These are phyloP conservation scores for Murina feae DNA, from an alignment of 2,113 vertebrate genomes.

Conservation along the genomic window DNA sequence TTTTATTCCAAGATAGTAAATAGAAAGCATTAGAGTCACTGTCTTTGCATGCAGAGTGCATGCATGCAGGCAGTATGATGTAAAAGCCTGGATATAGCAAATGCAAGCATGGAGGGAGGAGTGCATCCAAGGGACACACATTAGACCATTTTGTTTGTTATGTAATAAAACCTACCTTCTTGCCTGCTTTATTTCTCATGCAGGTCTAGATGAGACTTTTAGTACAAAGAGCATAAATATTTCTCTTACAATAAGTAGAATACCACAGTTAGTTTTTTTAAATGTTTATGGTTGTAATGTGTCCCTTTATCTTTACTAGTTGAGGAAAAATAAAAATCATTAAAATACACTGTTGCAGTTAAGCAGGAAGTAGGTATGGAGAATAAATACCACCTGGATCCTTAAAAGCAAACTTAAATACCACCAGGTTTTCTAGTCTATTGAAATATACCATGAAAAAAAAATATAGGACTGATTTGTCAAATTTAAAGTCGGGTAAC, in stretches of 20 bases:
- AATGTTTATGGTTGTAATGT: not conserved
- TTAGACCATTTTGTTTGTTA: not conserved
- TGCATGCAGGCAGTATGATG: not conserved
- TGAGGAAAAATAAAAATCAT: conserved; percentile 37
- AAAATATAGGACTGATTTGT: conserved; percentile 47
- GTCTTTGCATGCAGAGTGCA: not conserved
- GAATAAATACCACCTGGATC: conserved; percentile 10
- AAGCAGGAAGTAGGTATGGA: conserved; percentile 3
- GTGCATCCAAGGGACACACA: not conserved
- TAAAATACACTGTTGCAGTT: not conserved
- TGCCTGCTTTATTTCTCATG: conserved; percentile 4
- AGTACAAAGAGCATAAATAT: conserved; percentile 22
- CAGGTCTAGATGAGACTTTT: not conserved
- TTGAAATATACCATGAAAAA: conserved; percentile 38
- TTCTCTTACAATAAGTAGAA: not conserved
- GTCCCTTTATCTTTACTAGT: conserved; percentile 8
- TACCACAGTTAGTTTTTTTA: not conserved
- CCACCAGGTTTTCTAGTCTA: conserved; percentile 8
- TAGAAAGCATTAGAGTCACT: not conserved
- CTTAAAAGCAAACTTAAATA: conserved; percentile 20
- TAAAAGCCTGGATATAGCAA: not conserved
- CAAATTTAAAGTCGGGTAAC: conserved; percentile 59
- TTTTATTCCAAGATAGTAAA: conserved; percentile 42
- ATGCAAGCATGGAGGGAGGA: not conserved
- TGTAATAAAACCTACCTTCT: not conserved